Percentiles rank a stretch among this genome's conserved stretches.
Conservation (phyloP, 1,140 invertebrate genomes). For the Arion vulgaris region DNA sequence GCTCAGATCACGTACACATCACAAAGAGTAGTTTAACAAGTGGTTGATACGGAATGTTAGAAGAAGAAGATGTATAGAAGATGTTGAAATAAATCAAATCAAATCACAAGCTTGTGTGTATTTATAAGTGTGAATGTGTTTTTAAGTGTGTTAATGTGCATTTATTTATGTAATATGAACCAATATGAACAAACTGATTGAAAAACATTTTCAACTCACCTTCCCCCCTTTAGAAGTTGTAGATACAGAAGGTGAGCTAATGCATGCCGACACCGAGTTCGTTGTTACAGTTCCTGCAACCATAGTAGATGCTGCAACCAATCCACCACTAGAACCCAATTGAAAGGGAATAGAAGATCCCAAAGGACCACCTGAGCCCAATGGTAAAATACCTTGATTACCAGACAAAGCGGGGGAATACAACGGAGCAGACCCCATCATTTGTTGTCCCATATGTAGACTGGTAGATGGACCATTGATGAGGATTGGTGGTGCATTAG, state of each 20-base stretch:
- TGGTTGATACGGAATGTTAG: too few relatives aligned
- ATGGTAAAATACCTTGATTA: conserved; percentile 1
- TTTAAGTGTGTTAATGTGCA: too few relatives aligned
- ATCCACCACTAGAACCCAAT: conserved; percentile 5
- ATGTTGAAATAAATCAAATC: too few relatives aligned
- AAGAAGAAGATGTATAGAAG: too few relatives aligned
- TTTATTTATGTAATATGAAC: too few relatives aligned
- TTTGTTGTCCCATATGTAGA: conserved; percentile 13
- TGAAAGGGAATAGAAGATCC: conserved; percentile 13
- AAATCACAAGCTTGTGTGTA: too few relatives aligned
- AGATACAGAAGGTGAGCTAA: conserved; percentile 27
- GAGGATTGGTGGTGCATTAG: conserved; percentile 24
- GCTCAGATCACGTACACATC: too few relatives aligned
- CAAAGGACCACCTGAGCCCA: conserved; percentile 2
- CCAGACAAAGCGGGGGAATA: conserved; percentile 20
- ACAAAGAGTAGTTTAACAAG: too few relatives aligned
- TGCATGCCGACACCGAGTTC: conserved; percentile 25
- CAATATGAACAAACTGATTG: too few relatives aligned
- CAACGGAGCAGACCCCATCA: not conserved
- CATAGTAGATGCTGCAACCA: conserved; percentile 26
- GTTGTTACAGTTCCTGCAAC: conserved; percentile 33
- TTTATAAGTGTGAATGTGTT: too few relatives aligned
- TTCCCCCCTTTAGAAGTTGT: conserved; percentile 9
- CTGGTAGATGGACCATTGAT: conserved; percentile 6
- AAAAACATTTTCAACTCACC: conserved; percentile 14